Percentiles rank a stretch among this genome's conserved stretches.
phyloP scores from a whole-genome alignment of 1,140 invertebrate species.

The Zelostemma sp. region DNA sequence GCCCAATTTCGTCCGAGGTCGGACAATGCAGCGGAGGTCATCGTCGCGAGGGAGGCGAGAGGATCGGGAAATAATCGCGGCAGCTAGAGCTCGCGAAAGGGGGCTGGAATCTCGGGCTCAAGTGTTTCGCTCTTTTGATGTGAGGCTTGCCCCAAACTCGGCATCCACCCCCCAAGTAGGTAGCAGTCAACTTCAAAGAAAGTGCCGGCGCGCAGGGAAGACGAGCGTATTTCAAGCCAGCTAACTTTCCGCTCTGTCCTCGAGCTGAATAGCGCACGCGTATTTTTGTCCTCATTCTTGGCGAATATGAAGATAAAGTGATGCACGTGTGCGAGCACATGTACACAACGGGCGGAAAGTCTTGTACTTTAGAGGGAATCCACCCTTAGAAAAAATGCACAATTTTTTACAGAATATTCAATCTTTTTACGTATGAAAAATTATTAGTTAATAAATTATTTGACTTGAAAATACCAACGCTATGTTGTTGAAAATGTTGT shows the following conservation, averaged over 20 bases:
- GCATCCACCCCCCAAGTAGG: conserved; percentile 43
- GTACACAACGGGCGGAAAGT: conserved; percentile 28
- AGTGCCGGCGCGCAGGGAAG: conserved; percentile 55
- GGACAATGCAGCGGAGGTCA: conserved; percentile 63
- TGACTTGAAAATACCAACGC: no score
- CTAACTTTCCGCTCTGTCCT: conserved; percentile 39
- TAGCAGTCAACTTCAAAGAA: conserved; percentile 66
- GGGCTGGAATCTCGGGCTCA: conserved; percentile 63
- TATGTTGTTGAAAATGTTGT: no score
- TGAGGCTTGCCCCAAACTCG: conserved; percentile 56
- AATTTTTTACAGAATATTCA: no score
- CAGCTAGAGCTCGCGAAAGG: conserved; percentile 31
- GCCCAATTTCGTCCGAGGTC: conserved; percentile 58
- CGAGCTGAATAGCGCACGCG: conserved; percentile 24
- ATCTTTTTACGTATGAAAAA: no score
- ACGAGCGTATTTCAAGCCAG: conserved; percentile 54
- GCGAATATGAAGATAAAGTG: conserved; percentile 8
- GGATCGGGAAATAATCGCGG: conserved; percentile 28
- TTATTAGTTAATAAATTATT: no score
- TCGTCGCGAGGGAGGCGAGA: conserved; percentile 46
- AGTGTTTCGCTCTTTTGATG: conserved; percentile 69
- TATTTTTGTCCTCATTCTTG: conserved; percentile 11
- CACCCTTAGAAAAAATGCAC: no score
- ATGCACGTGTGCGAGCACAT: conserved; percentile 5
- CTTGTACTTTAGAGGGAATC: conserved; percentile 16